A percentile compares a stretch with the other conserved stretches of the same genome.
phyloP scores from a whole-genome alignment of 2,888 invertebrate genomes.

The Caenorhabditis becei region DNA sequence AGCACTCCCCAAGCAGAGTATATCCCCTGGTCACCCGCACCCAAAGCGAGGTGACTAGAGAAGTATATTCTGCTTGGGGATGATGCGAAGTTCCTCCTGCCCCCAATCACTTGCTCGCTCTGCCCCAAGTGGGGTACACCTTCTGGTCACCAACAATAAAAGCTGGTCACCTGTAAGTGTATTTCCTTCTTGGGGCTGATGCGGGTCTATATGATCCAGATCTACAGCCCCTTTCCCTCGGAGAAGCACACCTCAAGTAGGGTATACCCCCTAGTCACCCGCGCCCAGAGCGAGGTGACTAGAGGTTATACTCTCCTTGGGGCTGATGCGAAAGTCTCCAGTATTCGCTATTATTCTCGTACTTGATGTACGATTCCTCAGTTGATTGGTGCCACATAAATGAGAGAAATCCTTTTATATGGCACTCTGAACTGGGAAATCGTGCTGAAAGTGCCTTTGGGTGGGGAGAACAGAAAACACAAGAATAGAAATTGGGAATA shows the following conservation, averaged over 20 bases:
- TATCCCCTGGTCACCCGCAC: slow-evolving; percentile 9
- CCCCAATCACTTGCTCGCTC: no score
- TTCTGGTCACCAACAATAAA: no score
- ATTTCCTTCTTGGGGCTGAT: no score
- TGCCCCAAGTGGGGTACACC: no score
- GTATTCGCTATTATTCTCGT: no score
- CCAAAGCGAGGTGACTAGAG: slow-evolving; percentile 23
- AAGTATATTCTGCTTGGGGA: background rate
- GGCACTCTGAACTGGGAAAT: background rate
- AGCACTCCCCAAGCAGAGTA: slow-evolving; percentile 7
- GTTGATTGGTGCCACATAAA: no score
- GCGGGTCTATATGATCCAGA: no score
- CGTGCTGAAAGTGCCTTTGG: background rate
- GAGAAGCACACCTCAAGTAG: slow-evolving; percentile 7
- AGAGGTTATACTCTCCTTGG: slow-evolving; percentile 10
- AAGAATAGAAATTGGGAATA: background rate
- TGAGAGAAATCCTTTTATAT: no score
- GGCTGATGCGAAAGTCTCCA: background rate
- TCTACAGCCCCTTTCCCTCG: background rate
- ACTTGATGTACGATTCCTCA: no score
- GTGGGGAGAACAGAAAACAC: background rate
- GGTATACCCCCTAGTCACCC: slow-evolving; percentile 6
- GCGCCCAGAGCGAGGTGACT: slow-evolving; percentile 18
- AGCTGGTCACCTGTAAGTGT: no score
- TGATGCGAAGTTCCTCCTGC: background rate